Evolutionary conservation across 2,888 invertebrate species (phyloP), one percentile per base, ranked within the genome.

Genomic region (Lepetodrilus schrolli): DNA sequence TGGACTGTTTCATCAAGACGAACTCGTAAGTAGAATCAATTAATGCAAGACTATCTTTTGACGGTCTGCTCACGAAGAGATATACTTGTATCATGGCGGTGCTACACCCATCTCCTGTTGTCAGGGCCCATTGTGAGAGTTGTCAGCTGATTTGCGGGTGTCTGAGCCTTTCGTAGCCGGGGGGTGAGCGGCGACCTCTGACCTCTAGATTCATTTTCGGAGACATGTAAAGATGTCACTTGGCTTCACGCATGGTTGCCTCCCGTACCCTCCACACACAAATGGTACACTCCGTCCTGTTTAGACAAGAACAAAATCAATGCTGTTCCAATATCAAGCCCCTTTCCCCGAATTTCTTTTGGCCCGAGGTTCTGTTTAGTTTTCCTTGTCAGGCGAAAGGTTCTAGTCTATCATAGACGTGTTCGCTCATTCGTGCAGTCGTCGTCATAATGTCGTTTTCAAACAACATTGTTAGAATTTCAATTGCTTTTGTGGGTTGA

Each of bases 191-290:
- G 43, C 23, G 13, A 13, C 47, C 13, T 8, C 8, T 30, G 38
- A 23, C 26, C 68, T 34, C 30, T 23, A 21, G 21, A 26, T 23
- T n/a, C 43, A 68, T 13, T 13, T 47, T 47, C 26, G 34, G 21
- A 21, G 68, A 68, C 43, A 68, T 68, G 68, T n/a, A 43, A 43
- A 68, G 47, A 26, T 47, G 68, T 47, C 68, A 68, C 47, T 43
- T 38, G 20, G 13, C 47, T 43, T 47, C 47, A 68, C 47, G 68
- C 68, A 1, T 47, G 8, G 47, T 13, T 43, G 37, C 20, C 65
- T n/a, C 65, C n/a, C 34, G 3, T 13, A 7, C 13, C 13, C 36
- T 36, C 34, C 17, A 34, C n/a, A n/a, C n/a, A n/a, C 26, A 36
- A n/a, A 13, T 5, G 26, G 26, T 47, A 43, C 48, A 43, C 20